Percentiles rank a stretch among this genome's conserved stretches.
Conservation (phyloP, 1,140 invertebrate genomes). For the Argopecten irradians region DNA sequence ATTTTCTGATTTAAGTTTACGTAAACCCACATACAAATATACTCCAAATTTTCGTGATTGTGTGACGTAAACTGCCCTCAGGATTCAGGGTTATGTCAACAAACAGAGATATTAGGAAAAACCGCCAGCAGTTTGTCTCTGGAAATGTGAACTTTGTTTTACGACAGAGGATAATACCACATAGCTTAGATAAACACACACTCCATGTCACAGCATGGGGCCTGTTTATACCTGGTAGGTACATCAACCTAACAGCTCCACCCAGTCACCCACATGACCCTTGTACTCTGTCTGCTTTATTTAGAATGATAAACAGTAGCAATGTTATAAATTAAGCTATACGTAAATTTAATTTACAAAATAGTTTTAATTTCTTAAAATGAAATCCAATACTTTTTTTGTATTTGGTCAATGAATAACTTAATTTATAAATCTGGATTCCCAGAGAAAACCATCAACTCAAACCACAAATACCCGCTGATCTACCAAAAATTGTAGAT, state of each 20-base stretch:
- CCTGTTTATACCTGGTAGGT: not conserved
- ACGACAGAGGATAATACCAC: not conserved
- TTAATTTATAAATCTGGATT: too few relatives aligned
- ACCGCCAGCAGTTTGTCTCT: not conserved
- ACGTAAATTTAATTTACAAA: too few relatives aligned
- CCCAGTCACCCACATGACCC: not conserved
- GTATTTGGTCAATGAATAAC: too few relatives aligned
- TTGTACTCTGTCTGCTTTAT: not conserved
- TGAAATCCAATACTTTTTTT: too few relatives aligned
- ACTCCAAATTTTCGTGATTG: not conserved
- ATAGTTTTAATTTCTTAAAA: too few relatives aligned
- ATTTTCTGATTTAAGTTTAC: too few relatives aligned
- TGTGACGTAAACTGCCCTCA: not conserved
- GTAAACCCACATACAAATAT: not conserved
- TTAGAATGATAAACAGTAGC: not conserved
- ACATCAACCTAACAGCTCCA: not conserved
- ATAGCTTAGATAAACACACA: not conserved
- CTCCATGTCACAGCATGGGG: not conserved
- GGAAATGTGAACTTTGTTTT: conserved; percentile 17
- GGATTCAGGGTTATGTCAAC: not conserved
- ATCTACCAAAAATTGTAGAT: too few relatives aligned
- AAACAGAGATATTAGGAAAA: not conserved
- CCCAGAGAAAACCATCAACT: too few relatives aligned
- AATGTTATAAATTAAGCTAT: too few relatives aligned
- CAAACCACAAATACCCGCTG: too few relatives aligned